Conservation (phyloP, 2,797 vertebrate genomes). For the Ataeniobius toweri region DNA sequence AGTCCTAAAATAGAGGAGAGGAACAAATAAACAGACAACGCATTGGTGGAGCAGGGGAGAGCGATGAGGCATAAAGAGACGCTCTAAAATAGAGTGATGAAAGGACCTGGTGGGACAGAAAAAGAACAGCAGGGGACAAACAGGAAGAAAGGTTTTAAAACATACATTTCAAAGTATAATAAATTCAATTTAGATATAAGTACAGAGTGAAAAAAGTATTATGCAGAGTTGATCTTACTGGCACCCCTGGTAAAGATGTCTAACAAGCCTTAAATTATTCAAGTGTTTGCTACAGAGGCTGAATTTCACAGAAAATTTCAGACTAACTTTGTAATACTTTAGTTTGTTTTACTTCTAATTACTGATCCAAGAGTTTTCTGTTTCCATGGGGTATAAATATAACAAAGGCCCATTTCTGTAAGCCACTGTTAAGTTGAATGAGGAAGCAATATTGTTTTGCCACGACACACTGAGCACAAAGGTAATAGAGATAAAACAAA, state of each 20-base stretch:
- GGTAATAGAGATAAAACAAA: not conserved
- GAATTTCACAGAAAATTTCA: not conserved
- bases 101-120: slow-evolving; percentile 42
- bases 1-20: slow-evolving; percentile 65
- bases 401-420: not conserved
- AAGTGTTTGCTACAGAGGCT: not conserved
- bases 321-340: no score
- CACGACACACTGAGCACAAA: not conserved
- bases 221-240: no score
- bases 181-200: not conserved
- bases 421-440: not conserved
- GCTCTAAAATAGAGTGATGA: slow-evolving; percentile 68
- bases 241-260: no score
- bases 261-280: not conserved
- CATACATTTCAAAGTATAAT: not conserved
- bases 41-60: slow-evolving; percentile 54
- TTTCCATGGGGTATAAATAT: not conserved
- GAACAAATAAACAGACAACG: slow-evolving; percentile 67
- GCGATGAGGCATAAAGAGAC: slow-evolving; percentile 53
- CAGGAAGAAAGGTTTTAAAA: slow-evolving; percentile 1
- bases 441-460: not conserved
- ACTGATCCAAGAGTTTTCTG: not conserved
- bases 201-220: not conserved
- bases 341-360: not conserved
- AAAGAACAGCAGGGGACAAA: slow-evolving; percentile 20